These are phyloP conservation scores for Etheostoma nigrum DNA, from an alignment of 2,797 vertebrate genomes.

Conservation along the genomic window DNA sequence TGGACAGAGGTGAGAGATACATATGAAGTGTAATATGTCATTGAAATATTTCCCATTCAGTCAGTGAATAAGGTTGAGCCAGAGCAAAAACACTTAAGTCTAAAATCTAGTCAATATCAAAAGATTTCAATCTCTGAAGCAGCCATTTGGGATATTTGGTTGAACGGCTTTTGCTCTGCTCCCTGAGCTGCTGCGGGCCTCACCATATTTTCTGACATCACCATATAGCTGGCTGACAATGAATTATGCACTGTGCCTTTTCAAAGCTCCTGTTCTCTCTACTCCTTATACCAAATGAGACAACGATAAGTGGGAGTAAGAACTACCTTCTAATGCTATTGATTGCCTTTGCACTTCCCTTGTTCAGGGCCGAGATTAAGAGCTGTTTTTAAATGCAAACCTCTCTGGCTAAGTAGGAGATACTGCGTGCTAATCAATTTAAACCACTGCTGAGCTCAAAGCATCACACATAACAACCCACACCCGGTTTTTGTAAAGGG, in stretches of 20 bases:
- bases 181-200: slow-evolving; percentile 19
- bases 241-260: slow-evolving; percentile 53
- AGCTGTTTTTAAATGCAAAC: slow-evolving; percentile 71
- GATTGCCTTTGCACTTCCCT: slow-evolving; percentile 71
- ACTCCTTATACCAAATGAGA: slow-evolving; percentile 59
- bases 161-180: slow-evolving; percentile 33
- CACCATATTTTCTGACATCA: slow-evolving; percentile 50
- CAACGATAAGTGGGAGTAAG: slow-evolving; percentile 71
- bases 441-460: slow-evolving; percentile 59
- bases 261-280: slow-evolving; percentile 31
- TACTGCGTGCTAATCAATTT: slow-evolving; percentile 65
- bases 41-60: slow-evolving; percentile 74
- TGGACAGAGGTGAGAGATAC: slow-evolving; percentile 78
- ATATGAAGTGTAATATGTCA: slow-evolving; percentile 77
- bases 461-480: slow-evolving; percentile 26
- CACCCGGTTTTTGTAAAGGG: slow-evolving; percentile 34
- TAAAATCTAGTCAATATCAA: slow-evolving; percentile 57
- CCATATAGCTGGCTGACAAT: slow-evolving; percentile 50
- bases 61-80: slow-evolving; percentile 64
- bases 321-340: slow-evolving; percentile 75
- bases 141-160: slow-evolving; percentile 33
- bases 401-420: slow-evolving; percentile 57
- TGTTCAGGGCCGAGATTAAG: slow-evolving; percentile 74
- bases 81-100: slow-evolving; percentile 59
- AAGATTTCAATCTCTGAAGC: slow-evolving; percentile 57